A percentile compares a stretch with the other conserved stretches of the same genome.
Evolutionary conservation across 2,113 vertebrate genomes (phyloP).

Genomic region (Alces alces): DNA sequence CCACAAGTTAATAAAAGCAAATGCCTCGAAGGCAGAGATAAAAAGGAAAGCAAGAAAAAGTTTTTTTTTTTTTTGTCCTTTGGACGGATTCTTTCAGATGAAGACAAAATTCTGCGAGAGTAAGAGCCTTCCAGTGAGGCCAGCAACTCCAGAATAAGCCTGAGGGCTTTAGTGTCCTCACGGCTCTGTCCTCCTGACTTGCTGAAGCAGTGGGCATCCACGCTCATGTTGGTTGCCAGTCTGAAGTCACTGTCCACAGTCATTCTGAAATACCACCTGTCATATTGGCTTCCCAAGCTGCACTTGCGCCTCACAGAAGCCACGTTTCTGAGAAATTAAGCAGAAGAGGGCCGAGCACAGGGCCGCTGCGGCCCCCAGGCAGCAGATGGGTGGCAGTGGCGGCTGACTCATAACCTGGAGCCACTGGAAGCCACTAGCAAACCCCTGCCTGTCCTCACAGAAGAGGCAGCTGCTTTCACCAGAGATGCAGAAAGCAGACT

Average conservation of each 20-base stretch:
- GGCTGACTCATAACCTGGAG: neutral
- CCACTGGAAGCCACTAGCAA: neutral
- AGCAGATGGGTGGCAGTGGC: rapidly evolving
- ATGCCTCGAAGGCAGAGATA: neutral
- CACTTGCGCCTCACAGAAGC: neutral
- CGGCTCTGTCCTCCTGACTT: neutral
- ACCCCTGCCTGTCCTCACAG: neutral
- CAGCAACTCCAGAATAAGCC: neutral
- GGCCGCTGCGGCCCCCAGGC: neutral
- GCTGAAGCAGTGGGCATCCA: neutral
- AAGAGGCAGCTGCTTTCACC: neutral
- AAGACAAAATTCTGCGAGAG: neutral
- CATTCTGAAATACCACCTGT: neutral
- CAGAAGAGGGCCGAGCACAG: neutral
- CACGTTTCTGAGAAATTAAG: neutral
- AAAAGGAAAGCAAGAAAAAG: neutral
- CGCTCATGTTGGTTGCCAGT: neutral
- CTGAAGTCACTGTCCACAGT: neutral
- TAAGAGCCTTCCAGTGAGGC: neutral
- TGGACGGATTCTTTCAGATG: neutral
- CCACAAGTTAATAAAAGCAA: neutral
- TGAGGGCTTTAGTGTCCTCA: neutral
- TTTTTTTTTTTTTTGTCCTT: neutral
- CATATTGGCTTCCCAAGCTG: neutral
- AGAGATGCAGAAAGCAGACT: neutral